Evolutionary conservation across 2,888 invertebrate genomes (phyloP).

Genomic region (Salticus scenicus): DNA sequence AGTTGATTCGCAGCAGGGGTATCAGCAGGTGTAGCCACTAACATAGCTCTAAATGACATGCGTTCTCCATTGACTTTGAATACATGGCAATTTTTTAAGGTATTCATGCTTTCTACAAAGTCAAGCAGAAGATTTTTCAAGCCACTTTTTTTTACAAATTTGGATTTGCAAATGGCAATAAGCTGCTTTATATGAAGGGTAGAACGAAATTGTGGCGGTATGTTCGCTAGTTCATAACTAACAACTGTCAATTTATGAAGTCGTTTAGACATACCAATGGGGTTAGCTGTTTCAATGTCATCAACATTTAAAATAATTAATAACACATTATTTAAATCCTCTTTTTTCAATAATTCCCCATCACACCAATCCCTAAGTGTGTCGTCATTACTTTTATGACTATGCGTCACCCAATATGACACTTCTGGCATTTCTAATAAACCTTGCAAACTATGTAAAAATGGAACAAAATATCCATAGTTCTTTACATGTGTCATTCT

Average conservation of each 20-base stretch:
- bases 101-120: constrained; percentile 4
- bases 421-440: constrained; percentile 22
- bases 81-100: background rate
- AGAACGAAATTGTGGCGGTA: constrained; percentile 34
- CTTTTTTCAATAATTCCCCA: constrained; percentile 4
- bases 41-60: background rate
- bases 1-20: constrained; percentile 28
- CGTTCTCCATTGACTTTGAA: constrained; percentile 3
- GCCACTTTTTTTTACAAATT: constrained; percentile 14
- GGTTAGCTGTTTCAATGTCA: constrained; percentile 29
- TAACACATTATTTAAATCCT: background rate
- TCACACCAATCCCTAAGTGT: constrained; percentile 28
- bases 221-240: constrained; percentile 25
- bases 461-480: constrained; percentile 21
- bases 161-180: constrained; percentile 13
- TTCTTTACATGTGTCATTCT: background rate
- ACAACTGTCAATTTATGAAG: constrained; percentile 29
- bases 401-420: background rate
- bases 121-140: constrained; percentile 7
- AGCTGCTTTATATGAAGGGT: constrained; percentile 9
- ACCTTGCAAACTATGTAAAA: background rate
- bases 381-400: background rate
- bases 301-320: constrained; percentile 13
- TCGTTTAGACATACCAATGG: constrained; percentile 24
- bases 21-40: constrained; percentile 21